Base-by-base conservation (phyloP, 1,140 invertebrate species). In the Drosophila kanapiae region DNA sequence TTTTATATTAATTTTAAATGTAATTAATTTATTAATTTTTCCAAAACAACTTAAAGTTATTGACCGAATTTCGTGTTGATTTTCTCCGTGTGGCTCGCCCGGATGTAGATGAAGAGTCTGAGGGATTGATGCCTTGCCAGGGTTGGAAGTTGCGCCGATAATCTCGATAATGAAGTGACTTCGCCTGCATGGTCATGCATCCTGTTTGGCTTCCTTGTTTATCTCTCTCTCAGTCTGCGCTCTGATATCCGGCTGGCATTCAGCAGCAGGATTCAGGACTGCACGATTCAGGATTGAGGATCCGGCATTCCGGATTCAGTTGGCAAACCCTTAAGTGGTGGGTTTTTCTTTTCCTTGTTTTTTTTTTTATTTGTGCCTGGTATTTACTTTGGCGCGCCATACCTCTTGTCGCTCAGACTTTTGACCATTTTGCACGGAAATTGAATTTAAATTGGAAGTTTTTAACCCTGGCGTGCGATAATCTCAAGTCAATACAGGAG, bases 121-220 rank as follows among this genome's bases (percentile, higher is more conserved):
- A 82, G 74, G 79, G 63, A 80, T 81, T 74, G 80, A 78, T 75
- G 69, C 37, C 53, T 67, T 67, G 67, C 18, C 63, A 72, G 84
- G 84, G 84, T 84, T 85, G 85, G 40, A 90, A 91, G 78, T 85
- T 90, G 82, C 82, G 81, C 86, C 85, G 85, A 90, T 90, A 90
- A 90, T 90, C 85, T 90, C 85, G 85, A 90, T 90, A 90, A 90
- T 90, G 85, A 90, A 90, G 85, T 90, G 85, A 90, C 85, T 90
- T 90, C 78, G 85, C 82, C 78, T 74, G 70, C 71, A 81, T 91
- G 85, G 74, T 71, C 78, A 90, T 90, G 86, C 81, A 91, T 91
- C 87, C 85, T 75, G 76, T 79, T 57, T 47, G 51, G 75, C 67
- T 75, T 84, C 69, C 64, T 53, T 74, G 78, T 68, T 58, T 74